Evolutionary conservation across 2,888 invertebrate species (phyloP), one percentile per base, ranked within the genome.

Genomic region (Nomada ruficornis): DNA sequence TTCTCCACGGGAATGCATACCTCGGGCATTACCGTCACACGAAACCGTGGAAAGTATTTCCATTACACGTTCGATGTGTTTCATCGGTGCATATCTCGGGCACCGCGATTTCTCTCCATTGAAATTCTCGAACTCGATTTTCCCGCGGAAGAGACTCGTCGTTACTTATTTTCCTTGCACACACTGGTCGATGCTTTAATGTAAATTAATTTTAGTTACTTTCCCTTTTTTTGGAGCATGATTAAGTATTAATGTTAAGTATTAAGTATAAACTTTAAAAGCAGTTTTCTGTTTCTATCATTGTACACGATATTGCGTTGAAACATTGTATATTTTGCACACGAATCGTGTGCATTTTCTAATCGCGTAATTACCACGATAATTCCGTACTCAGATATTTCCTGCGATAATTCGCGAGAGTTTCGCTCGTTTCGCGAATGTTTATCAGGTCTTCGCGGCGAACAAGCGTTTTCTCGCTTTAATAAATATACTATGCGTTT

Each of bases 41-140:
- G 86, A 83, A 80, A 70, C 36, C 36, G 77, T 80, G 77, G 73
- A 78, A 88, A 88, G 88, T 89, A 89, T 88, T 89, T 83, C 86
- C 86, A 89, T 88, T 88, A 89, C 81, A 62, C 74, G 59, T 54
- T 26, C 72, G 68, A 86, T 85, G 81, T 83, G 86, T 88, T 85
- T 83, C 83, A 74, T 55, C 70, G 71, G 44, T 18, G 82, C 83
- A 81, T 82, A 85, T 77, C 68, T 78, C 75, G 79, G 73, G 70
- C 77, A 15, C 42, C 63, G 81, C 87, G 83, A 89, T 88, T 88
- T 88, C 78, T 81, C 83, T 67, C 88, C 83, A 88, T 90, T 90
- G 88, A 88, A 90, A 90, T 89, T 87, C 89, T 89, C 89, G 89
- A 89, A 87, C 85, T 67, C 81, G 74, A 84, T 87, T 82, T 80